These are phyloP conservation scores for Paguma larvata DNA, from an alignment of 2,797 vertebrate species.

Conservation along the genomic window DNA sequence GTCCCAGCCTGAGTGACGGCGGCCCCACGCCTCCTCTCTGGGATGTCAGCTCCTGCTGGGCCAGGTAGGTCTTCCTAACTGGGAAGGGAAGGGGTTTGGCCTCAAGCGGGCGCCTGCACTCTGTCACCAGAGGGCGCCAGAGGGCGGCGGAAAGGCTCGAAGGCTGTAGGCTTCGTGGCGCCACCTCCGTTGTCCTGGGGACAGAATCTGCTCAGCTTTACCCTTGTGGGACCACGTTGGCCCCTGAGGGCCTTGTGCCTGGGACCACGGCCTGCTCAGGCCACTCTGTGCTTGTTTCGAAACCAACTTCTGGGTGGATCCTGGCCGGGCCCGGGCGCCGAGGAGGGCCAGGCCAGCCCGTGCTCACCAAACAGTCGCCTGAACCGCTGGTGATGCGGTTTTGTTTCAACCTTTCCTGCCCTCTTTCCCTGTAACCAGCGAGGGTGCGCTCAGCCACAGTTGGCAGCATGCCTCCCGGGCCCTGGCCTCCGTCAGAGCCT, in stretches of 20 bases:
- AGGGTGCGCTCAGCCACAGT: not conserved
- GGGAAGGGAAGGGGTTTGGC: not conserved
- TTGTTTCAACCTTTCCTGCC: not conserved
- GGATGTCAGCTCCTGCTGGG: not conserved
- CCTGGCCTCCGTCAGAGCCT: too few species aligned
- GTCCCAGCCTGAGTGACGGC: not conserved
- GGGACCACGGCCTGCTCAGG: not conserved
- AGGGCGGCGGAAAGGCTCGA: not conserved
- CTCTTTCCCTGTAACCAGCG: not conserved
- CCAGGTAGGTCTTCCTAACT: not conserved
- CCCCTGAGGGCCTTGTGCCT: not conserved
- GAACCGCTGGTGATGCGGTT: rapidly evolving
- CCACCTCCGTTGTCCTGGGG: not conserved
- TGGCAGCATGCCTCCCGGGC: not conserved
- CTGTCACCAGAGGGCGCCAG: not conserved
- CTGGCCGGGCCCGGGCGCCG: not conserved
- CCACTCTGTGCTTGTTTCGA: not conserved
- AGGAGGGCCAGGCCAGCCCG: too few species aligned
- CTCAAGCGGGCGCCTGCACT: not conserved
- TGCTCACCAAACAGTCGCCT: not conserved
- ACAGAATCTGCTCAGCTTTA: not conserved
- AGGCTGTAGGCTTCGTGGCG: not conserved
- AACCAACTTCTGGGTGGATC: not conserved
- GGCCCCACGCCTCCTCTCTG: not conserved
- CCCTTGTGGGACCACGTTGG: not conserved